Base-by-base conservation (phyloP, 2,888 invertebrate species). In the Brachyptera putata region DNA sequence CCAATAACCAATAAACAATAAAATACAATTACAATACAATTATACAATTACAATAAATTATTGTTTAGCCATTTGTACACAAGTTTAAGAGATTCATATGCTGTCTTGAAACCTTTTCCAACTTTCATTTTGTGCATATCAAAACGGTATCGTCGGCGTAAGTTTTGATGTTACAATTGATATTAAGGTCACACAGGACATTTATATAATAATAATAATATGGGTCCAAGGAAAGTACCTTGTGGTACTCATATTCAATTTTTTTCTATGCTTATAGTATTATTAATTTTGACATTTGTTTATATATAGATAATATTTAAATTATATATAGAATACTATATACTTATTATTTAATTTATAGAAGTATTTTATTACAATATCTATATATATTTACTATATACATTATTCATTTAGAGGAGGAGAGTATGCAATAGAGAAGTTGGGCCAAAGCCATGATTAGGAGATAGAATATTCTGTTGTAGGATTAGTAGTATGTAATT, bases 151-250 rank as follows among this genome's bases (percentile, higher is more conserved):
- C 59, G 37, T 59, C 59, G 11, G 59, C 59, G 55, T 55, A 59
- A 3, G 25, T 24, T 3, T 37, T 24, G 21, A 56, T 5, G n/a
- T n/a, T 36, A 7, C 53, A 53, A 59, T 53, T 25, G n/a, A 59
- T 14, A n/a, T 57, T 36, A 1, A 56, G 13, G 21, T 36, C 16
- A 37, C 59, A 36, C 21, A 58, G 13, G 26, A 56, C 55, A 39
- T 59, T 59, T 9, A 59, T 59, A 24, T 56, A 56, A 5, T 13
- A 59, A 14, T 55, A 59, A 59, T 4, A 59, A 39, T 1, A 56
- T n/a, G 7, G 59, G 59, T 7, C 59, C 56, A n/a, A 59, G 26
- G 7, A 59, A 39, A 37, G 59, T 55, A 2, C 59, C 59, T 56
- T 59, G 59, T 21, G 59, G 55, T 5, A 59, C 55, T 14, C 59